Percentiles rank a stretch among this genome's conserved stretches.
Conservation (phyloP, 2,888 invertebrate genomes). For the Chromoteleia sp. region DNA sequence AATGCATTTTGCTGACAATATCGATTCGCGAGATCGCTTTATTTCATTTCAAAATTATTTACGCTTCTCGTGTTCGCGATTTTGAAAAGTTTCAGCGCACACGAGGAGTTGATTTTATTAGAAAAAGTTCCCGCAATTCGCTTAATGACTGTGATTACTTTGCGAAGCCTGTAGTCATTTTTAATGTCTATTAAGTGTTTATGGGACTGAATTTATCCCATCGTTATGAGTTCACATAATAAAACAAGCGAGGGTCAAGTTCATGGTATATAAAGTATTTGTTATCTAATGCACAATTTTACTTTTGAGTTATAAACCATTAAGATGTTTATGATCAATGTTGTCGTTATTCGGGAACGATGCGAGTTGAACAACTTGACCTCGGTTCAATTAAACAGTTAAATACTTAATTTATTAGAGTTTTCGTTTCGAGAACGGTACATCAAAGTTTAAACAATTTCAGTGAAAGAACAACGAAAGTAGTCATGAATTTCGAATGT, state of each 20-base stretch:
- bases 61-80: background rate
- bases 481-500: conserved; percentile 36
- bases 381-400: conserved; percentile 53
- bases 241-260: conserved; percentile 55
- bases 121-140: conserved; percentile 20
- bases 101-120: conserved; percentile 35
- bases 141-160: conserved; percentile 44
- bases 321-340: conserved; percentile 54
- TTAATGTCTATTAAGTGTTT: conserved; percentile 54
- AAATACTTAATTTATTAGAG: conserved; percentile 47
- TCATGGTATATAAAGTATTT: conserved; percentile 45
- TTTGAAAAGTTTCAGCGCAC: conserved; percentile 7
- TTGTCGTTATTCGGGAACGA: conserved; percentile 47
- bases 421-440: conserved; percentile 35
- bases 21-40: too few species aligned
- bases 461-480: conserved; percentile 9
- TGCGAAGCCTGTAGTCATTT: conserved; percentile 23
- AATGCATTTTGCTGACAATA: conserved; percentile 16
- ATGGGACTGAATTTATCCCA: conserved; percentile 45
- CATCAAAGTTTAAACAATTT: conserved; percentile 40
- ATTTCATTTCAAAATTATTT: background rate
- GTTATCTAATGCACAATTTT: conserved; percentile 49
- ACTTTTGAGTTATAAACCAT: conserved; percentile 29
- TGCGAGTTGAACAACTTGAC: conserved; percentile 13
- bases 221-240: conserved; percentile 53